Percentiles rank a stretch among this genome's conserved stretches.
Evolutionary conservation across 1,140 invertebrate genomes (phyloP).

Genomic region (Ceratosolen fusciceps): DNA sequence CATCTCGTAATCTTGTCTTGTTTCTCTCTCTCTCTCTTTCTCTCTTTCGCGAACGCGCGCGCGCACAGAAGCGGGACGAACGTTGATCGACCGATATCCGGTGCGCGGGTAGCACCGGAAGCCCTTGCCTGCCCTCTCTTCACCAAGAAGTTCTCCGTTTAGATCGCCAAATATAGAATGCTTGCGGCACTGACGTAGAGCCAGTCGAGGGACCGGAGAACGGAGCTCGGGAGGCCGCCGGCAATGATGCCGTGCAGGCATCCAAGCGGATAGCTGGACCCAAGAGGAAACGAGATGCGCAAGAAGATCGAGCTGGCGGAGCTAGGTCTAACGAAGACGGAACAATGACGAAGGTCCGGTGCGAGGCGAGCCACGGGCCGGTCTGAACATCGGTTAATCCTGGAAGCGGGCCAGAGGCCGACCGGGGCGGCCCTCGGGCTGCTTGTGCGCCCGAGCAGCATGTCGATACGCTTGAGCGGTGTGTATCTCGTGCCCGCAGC

Average conservation of each 20-base stretch:
- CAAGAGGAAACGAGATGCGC: background rate
- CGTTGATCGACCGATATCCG: background rate
- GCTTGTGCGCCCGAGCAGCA: constrained; percentile 38
- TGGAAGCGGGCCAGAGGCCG: background rate
- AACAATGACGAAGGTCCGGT: constrained; percentile 10
- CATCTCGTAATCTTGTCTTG: constrained; percentile 8
- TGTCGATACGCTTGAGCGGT: constrained; percentile 69
- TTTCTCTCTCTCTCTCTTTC: background rate
- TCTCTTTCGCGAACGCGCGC: too few relatives aligned
- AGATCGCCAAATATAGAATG: background rate
- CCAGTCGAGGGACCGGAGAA: too few relatives aligned
- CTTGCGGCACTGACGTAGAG: background rate
- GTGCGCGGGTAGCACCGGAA: background rate
- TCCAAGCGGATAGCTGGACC: background rate
- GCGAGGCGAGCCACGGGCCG: background rate
- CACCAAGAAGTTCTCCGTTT: background rate
- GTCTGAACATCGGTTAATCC: background rate
- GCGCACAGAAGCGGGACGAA: background rate
- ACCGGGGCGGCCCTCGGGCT: background rate
- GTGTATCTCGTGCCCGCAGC: constrained; percentile 66
- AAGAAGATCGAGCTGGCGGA: background rate
- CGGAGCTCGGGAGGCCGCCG: background rate
- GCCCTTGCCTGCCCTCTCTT: too few relatives aligned
- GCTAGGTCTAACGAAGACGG: background rate
- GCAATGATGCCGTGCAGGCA: background rate